These are phyloP conservation scores for Melipona quadrifasciata DNA, from an alignment of 1,140 invertebrate genomes.

Conservation along the genomic window DNA sequence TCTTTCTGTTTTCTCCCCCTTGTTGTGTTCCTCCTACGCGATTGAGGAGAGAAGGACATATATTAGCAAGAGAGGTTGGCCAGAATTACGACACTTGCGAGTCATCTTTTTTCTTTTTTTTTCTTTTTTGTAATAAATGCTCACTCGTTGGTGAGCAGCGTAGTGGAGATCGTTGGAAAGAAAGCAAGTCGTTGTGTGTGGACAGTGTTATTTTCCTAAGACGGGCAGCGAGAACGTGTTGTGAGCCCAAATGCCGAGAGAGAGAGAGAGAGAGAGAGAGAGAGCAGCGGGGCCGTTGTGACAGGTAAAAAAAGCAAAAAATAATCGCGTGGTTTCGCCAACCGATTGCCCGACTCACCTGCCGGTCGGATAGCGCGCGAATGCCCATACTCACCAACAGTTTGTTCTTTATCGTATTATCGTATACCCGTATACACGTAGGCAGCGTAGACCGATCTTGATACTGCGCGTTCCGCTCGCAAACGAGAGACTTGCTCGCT, in stretches of 20 bases:
- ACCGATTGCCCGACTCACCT: slow-evolving; percentile 60
- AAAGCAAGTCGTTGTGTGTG: not conserved
- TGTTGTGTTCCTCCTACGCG: not conserved
- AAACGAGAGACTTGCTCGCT: slow-evolving; percentile 3
- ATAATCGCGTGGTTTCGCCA: slow-evolving; percentile 54
- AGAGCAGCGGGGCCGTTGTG: slow-evolving; percentile 8
- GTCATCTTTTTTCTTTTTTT: not conserved
- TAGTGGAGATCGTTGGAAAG: not conserved
- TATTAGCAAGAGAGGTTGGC: not conserved
- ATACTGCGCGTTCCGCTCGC: slow-evolving; percentile 15
- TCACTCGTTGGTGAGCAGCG: no score
- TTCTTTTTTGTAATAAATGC: no score
- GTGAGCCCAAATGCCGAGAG: not conserved
- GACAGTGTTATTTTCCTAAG: slow-evolving; percentile 24
- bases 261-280: no score
- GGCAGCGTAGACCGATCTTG: slow-evolving; percentile 42
- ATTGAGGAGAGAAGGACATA: not conserved
- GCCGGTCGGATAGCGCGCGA: slow-evolving; percentile 47
- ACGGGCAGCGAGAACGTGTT: not conserved
- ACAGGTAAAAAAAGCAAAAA: slow-evolving; percentile 25
- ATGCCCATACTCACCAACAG: slow-evolving; percentile 31
- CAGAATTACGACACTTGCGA: slow-evolving; percentile 18
- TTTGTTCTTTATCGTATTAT: slow-evolving; percentile 52
- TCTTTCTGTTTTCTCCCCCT: not conserved
- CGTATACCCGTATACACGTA: slow-evolving; percentile 28